Base-by-base conservation (phyloP, 2,888 invertebrate species). In the Macaria notata region DNA sequence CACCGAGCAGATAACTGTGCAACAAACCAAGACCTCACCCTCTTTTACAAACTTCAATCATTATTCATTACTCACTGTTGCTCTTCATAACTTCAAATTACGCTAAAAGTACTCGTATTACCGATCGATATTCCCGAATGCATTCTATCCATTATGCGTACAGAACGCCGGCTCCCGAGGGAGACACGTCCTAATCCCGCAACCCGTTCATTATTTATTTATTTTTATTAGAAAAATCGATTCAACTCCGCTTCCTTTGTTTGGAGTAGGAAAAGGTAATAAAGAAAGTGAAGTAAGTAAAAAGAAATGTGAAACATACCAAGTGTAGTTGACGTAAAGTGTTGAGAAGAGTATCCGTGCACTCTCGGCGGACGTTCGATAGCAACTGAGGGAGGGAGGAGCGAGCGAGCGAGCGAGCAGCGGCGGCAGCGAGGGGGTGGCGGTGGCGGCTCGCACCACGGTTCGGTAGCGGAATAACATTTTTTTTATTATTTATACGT, bases 311-410 rank as follows among this genome's bases (percentile, higher is more conserved):
- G 59, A 61, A 61, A 84, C 87, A 85, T 75, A 88, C 86, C 81
- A 81, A 79, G 72, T 73, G 62, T 73, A 75, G 54, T 76, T 78
- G 76, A 75, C 73, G 78, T 72, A 70, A 68, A 64, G 73, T 67
- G 70, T 63, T 65, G 68, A 64, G 62, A 65, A 58, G 54, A 47
- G 61, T 61, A 59, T 62, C 67, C 83, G 86, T 81, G 76, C 84
- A 84, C 84, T 73, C 65, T 69, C 70, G 64, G 66, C 75, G 78
- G 74, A 73, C 76, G 82, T 78, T 79, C 77, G 79, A 78, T 76
- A 68, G 75, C 83, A 82, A 88, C 88, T 88, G 84, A 49, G 42
- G 36, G 5, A 46, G 33, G 8, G 36, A 41, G 44, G 36, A 36
- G 4, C 46, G 53, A 42, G 41, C 7, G 9, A 48, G 46, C 36